phyloP scores from a whole-genome alignment of 30 jellyfish, hydroid and myxozoan genomes.

The Aurelia aurita region DNA sequence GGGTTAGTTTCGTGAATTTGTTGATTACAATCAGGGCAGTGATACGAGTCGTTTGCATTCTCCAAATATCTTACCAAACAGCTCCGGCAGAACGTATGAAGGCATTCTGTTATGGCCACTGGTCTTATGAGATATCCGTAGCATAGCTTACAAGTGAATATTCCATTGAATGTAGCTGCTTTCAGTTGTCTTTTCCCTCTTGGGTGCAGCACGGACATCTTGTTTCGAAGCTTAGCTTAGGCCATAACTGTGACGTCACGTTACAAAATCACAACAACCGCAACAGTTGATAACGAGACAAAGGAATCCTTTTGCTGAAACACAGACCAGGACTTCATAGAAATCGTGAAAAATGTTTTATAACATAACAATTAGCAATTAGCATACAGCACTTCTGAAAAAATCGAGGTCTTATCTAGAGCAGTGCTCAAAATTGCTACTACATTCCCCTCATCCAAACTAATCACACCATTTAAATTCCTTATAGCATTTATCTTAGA shows the following conservation, averaged over 20 bases:
- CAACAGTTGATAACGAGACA: too few species aligned
- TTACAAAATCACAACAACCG: too few species aligned
- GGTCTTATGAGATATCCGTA: constrained; percentile 93
- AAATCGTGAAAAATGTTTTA: too few species aligned
- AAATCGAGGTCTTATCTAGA: too few species aligned
- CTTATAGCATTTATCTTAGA: too few species aligned
- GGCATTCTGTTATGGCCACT: constrained; percentile 97
- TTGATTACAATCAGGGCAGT: constrained; percentile 86
- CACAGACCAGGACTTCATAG: too few species aligned
- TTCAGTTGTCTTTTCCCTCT: constrained; percentile 56
- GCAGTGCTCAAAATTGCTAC: too few species aligned
- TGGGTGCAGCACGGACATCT: constrained; percentile 84
- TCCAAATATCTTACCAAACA: constrained; percentile 88
- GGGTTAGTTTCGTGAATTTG: constrained; percentile 98
- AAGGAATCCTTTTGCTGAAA: too few species aligned
- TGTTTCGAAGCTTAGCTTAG: background rate
- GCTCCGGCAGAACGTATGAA: constrained; percentile 94
- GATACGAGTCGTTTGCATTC: constrained; percentile 73
- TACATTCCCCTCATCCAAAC: too few species aligned
- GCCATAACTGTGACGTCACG: constrained; percentile 7
- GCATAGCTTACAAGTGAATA: constrained; percentile 83
- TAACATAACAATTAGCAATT: too few species aligned
- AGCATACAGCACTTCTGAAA: too few species aligned
- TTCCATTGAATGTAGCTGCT: constrained; percentile 83
- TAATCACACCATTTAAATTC: too few species aligned